Base-by-base conservation (phyloP, 2,113 vertebrate species). In the Cavia porcellus region DNA sequence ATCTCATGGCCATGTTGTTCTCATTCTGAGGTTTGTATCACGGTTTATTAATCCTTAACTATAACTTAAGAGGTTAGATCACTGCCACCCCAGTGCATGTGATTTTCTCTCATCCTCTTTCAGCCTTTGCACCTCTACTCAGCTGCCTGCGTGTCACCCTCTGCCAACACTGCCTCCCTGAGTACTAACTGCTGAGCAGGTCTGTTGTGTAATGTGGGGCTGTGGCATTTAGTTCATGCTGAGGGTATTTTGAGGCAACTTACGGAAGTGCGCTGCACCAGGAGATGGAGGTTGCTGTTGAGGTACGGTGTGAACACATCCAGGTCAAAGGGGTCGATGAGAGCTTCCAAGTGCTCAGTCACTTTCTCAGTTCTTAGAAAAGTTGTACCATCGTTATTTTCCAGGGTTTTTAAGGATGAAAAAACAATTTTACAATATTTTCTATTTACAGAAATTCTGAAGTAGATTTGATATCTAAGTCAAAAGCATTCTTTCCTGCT, bases 261-360 rank as follows among this genome's bases (percentile, higher is more conserved):
- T 96, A 99, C 99, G 0, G 99, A 99, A 38, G 99, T 99, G 93
- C 99, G 98, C 98, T 99, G 99, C 30, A 99, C 99, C 92, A 99
- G 98, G 13, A 99, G 99, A 55, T 97, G 99, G 8, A 99, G 99
- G 98, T 99, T 99, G 96, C 98, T 98, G 94, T 99, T 99, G 62
- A 99, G 98, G 32, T 99, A 99, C 0, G 99, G 99, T 0, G 99
- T 99, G 88, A 99, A 99, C 19, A 99, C 99, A 0, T 99, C 99
- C 98, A 99, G 98, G 98, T 99, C 99, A 24, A 99, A 99, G 0
- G 99, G 99, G 91, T 99, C 99, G 3, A 99, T 99, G 98, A 99
- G 98, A 42, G 98, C 98, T 96, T 99, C 99, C 97, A 99, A 97
- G 96, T 98, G 98, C 90, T 99, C 99, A 0, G 98, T 99, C 91